Base-by-base conservation (phyloP, 1,140 invertebrate species). In the Coelopa frigida region DNA sequence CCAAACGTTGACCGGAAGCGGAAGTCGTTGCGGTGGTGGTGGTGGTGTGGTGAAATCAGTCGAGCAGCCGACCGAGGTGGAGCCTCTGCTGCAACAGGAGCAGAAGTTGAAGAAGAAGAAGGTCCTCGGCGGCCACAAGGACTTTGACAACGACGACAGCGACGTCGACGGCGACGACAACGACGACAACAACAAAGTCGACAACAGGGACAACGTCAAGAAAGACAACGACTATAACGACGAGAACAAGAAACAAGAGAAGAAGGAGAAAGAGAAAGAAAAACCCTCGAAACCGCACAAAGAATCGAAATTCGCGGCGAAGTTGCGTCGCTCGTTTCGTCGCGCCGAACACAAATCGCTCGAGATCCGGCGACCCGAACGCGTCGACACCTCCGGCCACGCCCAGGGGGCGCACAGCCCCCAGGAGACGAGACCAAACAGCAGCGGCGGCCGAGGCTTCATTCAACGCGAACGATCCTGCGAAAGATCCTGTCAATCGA, bases 271-370 rank as follows among this genome's bases (percentile, higher is more conserved):
- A 17, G 2, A 52, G 26, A 59, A 61, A 55, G 52, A 61, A 31
- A 56, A 57, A 33, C 52, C 48, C 24, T 36, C 55, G 5, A 64
- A 59, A 38, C 46, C 52, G 14, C 49, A 44, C 20, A 64, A 66
- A 36, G 59, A 60, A 38, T 62, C 62, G 0, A 66, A 62, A 40
- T 55, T 66, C 23, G 62, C 62, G 2, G 62, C 62, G 32, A 50
- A 60, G 5, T 33, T 66, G 24, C 50, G 62, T 12, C 59, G 62
- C 7, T 66, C 62, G 15, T 66, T 66, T 46, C 56, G 62, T 11
- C 59, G 59, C 17, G 54, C 53, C 6, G 59, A 62, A 15, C 62
- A 62, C 21, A 58, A 60, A 27, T 65, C 62, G 5, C 42, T 66
- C 24, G 62, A 66, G 39, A 46, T 57, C n/a, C 62, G 61, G 14